Evolutionary conservation across 1,140 invertebrate species (phyloP), one percentile per base, ranked within the genome.

Genomic region (Drosophila biarmipes): DNA sequence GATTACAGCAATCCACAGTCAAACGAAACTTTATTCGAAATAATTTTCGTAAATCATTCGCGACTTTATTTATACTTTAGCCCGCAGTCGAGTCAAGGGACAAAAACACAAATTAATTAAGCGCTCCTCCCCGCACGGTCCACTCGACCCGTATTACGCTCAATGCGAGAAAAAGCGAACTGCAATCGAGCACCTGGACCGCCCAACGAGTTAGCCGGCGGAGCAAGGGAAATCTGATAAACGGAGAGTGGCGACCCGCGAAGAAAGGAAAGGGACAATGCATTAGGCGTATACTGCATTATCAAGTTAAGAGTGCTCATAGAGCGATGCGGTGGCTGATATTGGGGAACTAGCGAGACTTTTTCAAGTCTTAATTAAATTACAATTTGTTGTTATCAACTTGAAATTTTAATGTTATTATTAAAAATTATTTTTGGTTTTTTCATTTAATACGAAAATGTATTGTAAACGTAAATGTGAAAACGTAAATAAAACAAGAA

Each of bases 41-140:
- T 61, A 61, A 45, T 73, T 46, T 37, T 12, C 45, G 19, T 52
- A 46, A 61, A 73, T 73, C 49, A 52, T 59, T 31, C 15, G 31
- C 68, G 29, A 48, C 35, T 35, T 52, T 69, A 45, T 69, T 72
- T 73, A 73, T 73, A 73, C 62, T 15, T 37, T 6, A 35, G 17
- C 31, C 40, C n/a, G 17, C 52, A 19, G 45, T 34, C 37, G 29
- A 19, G 17, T 12, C 29, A 27, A 37, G 38, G 17, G 19, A 52
- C n/a, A 46, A 38, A 37, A 54, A 34, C 29, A 37, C 11, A 12
- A 53, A 69, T 69, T 68, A 19, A 68, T 68, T 37, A 8, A 54
- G 45, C 48, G 24, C 31, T 35, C 29, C 17, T 29, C 40, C 17
- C 14, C 63, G 48, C 34, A 27, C 66, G 7, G 29, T 29, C 11